Base-by-base conservation (phyloP, 1,140 invertebrate genomes). In the Laodelphax striatellus region DNA sequence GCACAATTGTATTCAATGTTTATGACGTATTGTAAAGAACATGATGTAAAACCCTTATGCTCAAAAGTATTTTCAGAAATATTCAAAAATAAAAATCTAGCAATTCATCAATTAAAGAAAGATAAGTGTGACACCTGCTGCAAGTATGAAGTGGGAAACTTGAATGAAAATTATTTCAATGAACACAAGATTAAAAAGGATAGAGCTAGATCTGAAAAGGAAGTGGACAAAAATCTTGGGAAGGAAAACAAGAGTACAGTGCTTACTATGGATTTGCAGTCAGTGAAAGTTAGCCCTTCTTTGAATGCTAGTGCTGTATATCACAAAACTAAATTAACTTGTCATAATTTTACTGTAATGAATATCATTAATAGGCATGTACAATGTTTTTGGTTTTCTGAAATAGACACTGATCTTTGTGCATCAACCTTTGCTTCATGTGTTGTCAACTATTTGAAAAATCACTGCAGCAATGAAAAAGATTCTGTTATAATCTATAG, bases 271-370 rank as follows among this genome's bases (percentile, higher is more conserved):
- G 73, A 75, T 68, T 50, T 74, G n/a, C 67, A 74, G 69, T 68
- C 71, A 52, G 72, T 75, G 16, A 71, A 73, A 63, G 56, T 73
- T 31, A 64, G 57, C 46, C 73, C 73, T 55, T 59, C 57, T 57
- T 28, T 75, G 28, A 68, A 71, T 65, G 67, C 69, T 46, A 55
- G 73, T 65, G 68, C 68, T 43, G 42, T 74, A 24, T 77, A 76
- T 64, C 76, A 72, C 64, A 76, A 75, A 67, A 72, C 66, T 11
- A 77, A 76, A 64, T 61, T 76, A 19, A 53, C 65, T 16, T 57
- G 68, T 14, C 72, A 76, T 66, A 77, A 77, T 67, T 76, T 72
- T 57, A 75, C 73, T 16, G 58, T 76, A 34, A 77, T 71, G 63
- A 73, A 77, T 66, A 46, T 74, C 6, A 63, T 58, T 9, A 72